A percentile compares a stretch with the other conserved stretches of the same genome.
Conservation (phyloP, 2,888 invertebrate genomes). For the Neelides folsomi region DNA sequence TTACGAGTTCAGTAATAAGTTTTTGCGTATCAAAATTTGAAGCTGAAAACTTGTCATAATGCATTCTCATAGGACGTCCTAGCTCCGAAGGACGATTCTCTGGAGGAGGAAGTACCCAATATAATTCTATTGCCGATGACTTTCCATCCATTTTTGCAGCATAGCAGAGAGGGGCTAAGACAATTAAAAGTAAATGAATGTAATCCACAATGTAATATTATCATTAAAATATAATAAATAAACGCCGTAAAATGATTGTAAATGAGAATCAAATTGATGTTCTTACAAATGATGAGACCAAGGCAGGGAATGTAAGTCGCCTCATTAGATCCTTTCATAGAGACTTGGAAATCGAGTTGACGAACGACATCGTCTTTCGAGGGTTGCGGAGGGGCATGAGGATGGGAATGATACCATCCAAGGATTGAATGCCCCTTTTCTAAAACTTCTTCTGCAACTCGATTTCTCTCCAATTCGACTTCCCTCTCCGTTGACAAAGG, state of each 20-base stretch:
- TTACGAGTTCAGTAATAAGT: slow-evolving; percentile 26
- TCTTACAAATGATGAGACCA: slow-evolving; percentile 83
- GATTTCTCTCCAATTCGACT: slow-evolving; percentile 33
- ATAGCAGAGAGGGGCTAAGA: slow-evolving; percentile 51
- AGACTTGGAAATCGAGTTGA: slow-evolving; percentile 86
- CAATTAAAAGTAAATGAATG: background rate
- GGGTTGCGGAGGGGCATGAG: slow-evolving; percentile 42
- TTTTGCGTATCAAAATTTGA: slow-evolving; percentile 27
- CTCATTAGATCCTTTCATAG: slow-evolving; percentile 81
- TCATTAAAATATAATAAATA: too few species aligned
- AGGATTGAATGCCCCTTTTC: slow-evolving; percentile 44
- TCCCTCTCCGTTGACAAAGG: slow-evolving; percentile 29
- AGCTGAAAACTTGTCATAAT: slow-evolving; percentile 43
- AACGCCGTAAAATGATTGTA: background rate
- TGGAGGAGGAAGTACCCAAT: slow-evolving; percentile 92
- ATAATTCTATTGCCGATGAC: slow-evolving; percentile 71
- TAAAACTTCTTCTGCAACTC: slow-evolving; percentile 58
- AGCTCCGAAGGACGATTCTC: slow-evolving; percentile 84
- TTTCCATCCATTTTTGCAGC: slow-evolving; percentile 50
- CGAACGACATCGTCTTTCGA: slow-evolving; percentile 62
- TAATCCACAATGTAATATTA: too few species aligned
- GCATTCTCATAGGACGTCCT: slow-evolving; percentile 79
- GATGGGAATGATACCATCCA: slow-evolving; percentile 86
- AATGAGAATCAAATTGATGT: slow-evolving; percentile 33
- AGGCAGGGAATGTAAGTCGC: slow-evolving; percentile 86